Evolutionary conservation across 64 coral and sea anemone genomes (phyloP).

Genomic region (Montipora foliosa): DNA sequence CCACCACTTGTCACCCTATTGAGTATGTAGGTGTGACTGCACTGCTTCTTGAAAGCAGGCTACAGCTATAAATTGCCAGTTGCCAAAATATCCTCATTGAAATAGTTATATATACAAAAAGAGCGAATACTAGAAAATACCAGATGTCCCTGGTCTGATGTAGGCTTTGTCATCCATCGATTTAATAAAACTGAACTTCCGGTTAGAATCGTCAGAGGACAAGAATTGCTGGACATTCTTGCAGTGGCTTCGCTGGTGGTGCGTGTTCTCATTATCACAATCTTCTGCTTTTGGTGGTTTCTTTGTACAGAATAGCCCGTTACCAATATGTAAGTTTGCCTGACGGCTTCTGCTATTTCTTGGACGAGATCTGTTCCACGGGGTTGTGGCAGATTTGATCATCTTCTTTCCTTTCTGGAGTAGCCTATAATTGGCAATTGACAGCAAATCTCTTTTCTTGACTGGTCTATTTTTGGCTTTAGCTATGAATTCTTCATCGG

Average conservation of each 20-base stretch:
- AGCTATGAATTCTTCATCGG: constrained; percentile 43
- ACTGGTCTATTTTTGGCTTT: constrained; percentile 67
- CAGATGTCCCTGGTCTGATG: constrained; percentile 28
- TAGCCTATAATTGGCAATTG: constrained; percentile 47
- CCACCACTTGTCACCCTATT: constrained; percentile 39
- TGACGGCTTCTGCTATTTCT: constrained; percentile 68
- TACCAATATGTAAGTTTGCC: constrained; percentile 45
- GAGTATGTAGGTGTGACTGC: constrained; percentile 45
- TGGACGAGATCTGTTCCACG: constrained; percentile 60
- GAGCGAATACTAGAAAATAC: constrained; percentile 22
- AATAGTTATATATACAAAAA: constrained; percentile 53
- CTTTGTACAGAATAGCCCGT: constrained; percentile 63
- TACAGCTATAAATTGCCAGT: constrained; percentile 51
- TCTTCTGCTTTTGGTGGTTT: constrained; percentile 65
- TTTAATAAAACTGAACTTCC: constrained; percentile 22
- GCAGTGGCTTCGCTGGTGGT: constrained; percentile 27
- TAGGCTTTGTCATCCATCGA: constrained; percentile 58
- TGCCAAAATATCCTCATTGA: constrained; percentile 16
- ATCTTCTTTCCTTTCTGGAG: constrained; percentile 1
- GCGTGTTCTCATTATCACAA: constrained; percentile 57
- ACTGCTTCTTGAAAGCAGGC: constrained; percentile 36
- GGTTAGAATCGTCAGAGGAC: background rate
- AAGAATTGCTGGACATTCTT: constrained; percentile 43
- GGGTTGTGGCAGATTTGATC: constrained; percentile 52
- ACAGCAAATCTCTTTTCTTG: constrained; percentile 47